These are phyloP conservation scores for Melieria picta DNA, from an alignment of 2,888 invertebrate genomes.

Conservation along the genomic window DNA sequence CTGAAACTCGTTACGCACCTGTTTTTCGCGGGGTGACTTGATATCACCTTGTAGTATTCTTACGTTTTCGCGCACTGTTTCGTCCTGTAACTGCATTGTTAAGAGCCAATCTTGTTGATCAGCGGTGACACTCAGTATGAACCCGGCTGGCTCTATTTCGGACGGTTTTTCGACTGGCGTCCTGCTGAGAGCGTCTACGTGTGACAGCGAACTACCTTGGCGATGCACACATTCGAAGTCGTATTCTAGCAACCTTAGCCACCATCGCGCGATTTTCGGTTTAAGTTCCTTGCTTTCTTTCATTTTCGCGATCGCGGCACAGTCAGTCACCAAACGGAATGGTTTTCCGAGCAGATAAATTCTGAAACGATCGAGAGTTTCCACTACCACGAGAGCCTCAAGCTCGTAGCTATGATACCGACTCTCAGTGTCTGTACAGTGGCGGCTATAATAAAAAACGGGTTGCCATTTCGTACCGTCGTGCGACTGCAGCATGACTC, in stretches of 20 bases:
- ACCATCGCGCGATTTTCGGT: constrained; percentile 1
- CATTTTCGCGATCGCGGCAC: constrained; percentile 15
- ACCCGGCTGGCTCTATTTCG: background rate
- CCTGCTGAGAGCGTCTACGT: no score
- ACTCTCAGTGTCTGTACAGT: constrained; percentile 30
- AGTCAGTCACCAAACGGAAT: constrained; percentile 18
- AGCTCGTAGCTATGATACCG: constrained; percentile 53
- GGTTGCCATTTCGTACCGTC: constrained; percentile 23
- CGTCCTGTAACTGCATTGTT: constrained; percentile 5
- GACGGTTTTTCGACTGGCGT: no score
- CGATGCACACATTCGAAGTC: constrained; percentile 14
- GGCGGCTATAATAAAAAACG: constrained; percentile 33
- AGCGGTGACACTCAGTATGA: background rate
- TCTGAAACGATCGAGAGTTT: constrained; percentile 14
- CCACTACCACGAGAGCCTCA: background rate
- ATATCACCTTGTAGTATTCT: background rate
- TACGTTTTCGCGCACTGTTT: background rate
- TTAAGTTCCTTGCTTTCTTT: constrained; percentile 7
- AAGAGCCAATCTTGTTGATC: background rate
- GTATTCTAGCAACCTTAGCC: background rate
- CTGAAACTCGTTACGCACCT: constrained; percentile 22
- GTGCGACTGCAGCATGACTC: constrained; percentile 21
- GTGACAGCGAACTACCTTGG: no score
- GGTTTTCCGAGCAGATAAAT: constrained; percentile 15
- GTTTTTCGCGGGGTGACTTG: background rate